These are phyloP conservation scores for Huso huso DNA, from an alignment of 2,797 vertebrate genomes.

Conservation along the genomic window DNA sequence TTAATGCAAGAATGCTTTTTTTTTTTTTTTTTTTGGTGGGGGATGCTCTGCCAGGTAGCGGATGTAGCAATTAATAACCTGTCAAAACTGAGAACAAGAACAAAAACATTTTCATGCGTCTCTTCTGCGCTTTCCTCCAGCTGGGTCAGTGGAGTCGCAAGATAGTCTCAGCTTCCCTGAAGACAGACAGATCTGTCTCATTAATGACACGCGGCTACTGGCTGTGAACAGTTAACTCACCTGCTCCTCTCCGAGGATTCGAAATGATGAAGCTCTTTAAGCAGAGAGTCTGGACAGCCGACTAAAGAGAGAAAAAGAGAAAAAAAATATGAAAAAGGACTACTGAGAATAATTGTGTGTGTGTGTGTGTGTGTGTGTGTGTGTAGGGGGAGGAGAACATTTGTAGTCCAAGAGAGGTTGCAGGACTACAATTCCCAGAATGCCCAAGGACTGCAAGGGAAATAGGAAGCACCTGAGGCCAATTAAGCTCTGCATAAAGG, in stretches of 20 bases:
- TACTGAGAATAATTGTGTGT: neutral
- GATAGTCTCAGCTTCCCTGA: slow-evolving; percentile 30
- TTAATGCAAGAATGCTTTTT: slow-evolving; percentile 19
- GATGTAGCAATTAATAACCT: slow-evolving; percentile 58
- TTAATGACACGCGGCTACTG: slow-evolving; percentile 29
- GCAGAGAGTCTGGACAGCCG: slow-evolving; percentile 75
- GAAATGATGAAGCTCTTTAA: slow-evolving; percentile 88
- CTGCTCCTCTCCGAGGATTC: slow-evolving; percentile 78
- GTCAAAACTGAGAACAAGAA: slow-evolving; percentile 49
- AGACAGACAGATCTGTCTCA: slow-evolving; percentile 37
- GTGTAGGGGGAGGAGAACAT: too few species aligned
- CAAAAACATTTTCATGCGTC: slow-evolving; percentile 20
- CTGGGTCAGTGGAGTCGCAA: slow-evolving; percentile 33
- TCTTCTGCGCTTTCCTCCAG: slow-evolving; percentile 12
- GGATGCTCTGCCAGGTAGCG: slow-evolving; percentile 41
- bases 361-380: too few species aligned
- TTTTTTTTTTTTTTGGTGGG: neutral
- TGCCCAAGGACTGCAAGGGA: too few species aligned
- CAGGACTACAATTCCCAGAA: too few species aligned
- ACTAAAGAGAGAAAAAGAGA: slow-evolving; percentile 55
- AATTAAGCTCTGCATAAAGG: too few species aligned
- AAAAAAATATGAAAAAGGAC: slow-evolving; percentile 20
- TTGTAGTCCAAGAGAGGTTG: too few species aligned
- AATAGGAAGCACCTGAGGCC: too few species aligned
- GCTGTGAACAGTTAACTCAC: slow-evolving; percentile 54